Percentiles rank a stretch among this genome's conserved stretches.
Conservation (phyloP, 35 echinoderm and acorn worm genomes). For the Apostichopus californicus region DNA sequence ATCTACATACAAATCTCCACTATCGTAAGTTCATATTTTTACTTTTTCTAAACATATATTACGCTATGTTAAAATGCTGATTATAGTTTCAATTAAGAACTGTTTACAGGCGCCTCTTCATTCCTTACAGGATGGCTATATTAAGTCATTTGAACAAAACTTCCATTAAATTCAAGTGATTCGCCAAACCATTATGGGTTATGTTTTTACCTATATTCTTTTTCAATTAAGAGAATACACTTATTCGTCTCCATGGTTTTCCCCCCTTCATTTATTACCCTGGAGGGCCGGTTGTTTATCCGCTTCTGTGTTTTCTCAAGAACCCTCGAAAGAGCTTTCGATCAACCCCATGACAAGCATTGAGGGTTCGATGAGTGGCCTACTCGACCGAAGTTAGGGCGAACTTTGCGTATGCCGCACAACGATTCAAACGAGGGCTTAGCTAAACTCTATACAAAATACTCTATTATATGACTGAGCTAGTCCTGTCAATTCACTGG, state of each 20-base stretch:
- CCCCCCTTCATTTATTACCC: background rate
- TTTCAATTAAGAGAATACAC: slow-evolving; percentile 17
- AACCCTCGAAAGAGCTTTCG: background rate
- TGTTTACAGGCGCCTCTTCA: background rate
- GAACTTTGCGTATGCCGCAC: slow-evolving; percentile 31
- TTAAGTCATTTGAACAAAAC: background rate
- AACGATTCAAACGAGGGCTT: slow-evolving; percentile 10
- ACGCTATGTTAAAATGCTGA: background rate
- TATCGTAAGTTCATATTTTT: too few species aligned
- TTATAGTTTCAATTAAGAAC: background rate
- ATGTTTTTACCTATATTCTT: background rate
- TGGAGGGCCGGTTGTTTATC: slow-evolving; percentile 36
- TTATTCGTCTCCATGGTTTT: background rate
- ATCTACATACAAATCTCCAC: too few species aligned
- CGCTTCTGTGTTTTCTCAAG: slow-evolving; percentile 40
- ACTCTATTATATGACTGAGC: slow-evolving; percentile 28
- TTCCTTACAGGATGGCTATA: background rate
- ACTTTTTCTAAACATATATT: too few species aligned
- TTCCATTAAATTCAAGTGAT: background rate
- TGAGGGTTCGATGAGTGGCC: slow-evolving; percentile 26
- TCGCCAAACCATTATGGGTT: background rate
- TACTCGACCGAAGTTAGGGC: slow-evolving; percentile 17
- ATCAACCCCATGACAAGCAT: slow-evolving; percentile 26
- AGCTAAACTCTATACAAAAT: slow-evolving; percentile 44
- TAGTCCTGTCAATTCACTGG: slow-evolving; percentile 10